A percentile compares a stretch with the other conserved stretches of the same genome.
Conservation (phyloP, 2,797 vertebrate species). For the Meriones psammophilus region DNA sequence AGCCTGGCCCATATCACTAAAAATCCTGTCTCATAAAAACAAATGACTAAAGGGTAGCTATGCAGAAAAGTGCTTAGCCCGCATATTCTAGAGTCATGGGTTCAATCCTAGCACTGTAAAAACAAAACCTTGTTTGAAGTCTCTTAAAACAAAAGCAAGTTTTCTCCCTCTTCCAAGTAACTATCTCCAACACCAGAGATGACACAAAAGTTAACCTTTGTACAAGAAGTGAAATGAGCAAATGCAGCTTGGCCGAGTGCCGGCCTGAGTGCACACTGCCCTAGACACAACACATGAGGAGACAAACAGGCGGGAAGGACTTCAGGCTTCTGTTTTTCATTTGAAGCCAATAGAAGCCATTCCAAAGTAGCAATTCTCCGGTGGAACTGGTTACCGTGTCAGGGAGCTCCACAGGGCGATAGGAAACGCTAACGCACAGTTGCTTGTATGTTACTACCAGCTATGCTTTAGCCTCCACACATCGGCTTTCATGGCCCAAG, state of each 20-base stretch:
- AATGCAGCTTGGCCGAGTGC: neutral
- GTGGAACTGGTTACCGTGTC: slow-evolving; percentile 14
- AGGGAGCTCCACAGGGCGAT: neutral
- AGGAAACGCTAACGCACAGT: slow-evolving; percentile 24
- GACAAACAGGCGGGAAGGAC: neutral
- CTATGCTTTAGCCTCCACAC: slow-evolving; percentile 1
- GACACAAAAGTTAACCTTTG: neutral
- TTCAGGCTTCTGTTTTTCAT: neutral
- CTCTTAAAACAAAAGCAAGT: neutral
- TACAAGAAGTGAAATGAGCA: slow-evolving; percentile 17
- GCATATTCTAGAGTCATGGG: neutral
- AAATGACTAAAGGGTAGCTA: neutral
- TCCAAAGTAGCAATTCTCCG: slow-evolving; percentile 34
- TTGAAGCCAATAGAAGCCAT: slow-evolving; percentile 28
- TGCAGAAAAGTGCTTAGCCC: neutral
- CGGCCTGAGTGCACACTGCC: neutral
- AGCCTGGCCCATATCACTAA: neutral
- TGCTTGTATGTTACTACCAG: slow-evolving; percentile 9
- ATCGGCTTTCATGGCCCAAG: slow-evolving; percentile 22
- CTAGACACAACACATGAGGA: neutral
- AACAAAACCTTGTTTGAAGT: neutral
- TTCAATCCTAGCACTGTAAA: neutral
- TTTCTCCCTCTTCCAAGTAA: neutral
- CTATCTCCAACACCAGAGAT: neutral
- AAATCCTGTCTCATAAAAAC: neutral